Conservation (phyloP, 2,888 invertebrate genomes). For the Hypomecis punctinalis region DNA sequence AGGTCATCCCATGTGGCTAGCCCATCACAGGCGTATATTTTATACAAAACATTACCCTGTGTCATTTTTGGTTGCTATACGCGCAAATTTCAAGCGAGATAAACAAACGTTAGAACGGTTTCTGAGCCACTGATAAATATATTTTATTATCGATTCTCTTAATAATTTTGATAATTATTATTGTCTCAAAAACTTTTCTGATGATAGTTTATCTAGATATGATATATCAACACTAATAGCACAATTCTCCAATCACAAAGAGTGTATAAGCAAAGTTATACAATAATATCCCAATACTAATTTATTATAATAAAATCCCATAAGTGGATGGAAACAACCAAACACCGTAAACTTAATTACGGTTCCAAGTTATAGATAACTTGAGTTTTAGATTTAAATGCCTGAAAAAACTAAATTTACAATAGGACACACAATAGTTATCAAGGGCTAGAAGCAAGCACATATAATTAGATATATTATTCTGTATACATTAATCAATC, state of each 20-base stretch:
- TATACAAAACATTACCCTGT: constrained; percentile 73
- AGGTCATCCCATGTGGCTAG: constrained; percentile 50
- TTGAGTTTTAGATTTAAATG: constrained; percentile 47
- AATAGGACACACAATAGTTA: background rate
- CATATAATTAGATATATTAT: too few species aligned
- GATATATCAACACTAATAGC: constrained; percentile 33
- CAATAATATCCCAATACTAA: constrained; percentile 34
- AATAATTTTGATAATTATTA: background rate
- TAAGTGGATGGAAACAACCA: constrained; percentile 44
- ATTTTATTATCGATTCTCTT: background rate
- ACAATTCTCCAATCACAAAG: constrained; percentile 35
- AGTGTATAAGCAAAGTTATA: constrained; percentile 35
- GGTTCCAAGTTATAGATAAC: constrained; percentile 55
- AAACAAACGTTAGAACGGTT: constrained; percentile 17
- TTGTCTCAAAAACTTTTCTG: background rate
- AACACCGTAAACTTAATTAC: constrained; percentile 57
- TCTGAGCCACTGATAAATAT: constrained; percentile 14
- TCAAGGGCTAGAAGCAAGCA: constrained; percentile 13
- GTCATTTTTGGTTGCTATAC: constrained; percentile 52
- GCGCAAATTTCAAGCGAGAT: constrained; percentile 47
- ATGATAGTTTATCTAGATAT: constrained; percentile 28
- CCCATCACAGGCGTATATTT: constrained; percentile 72
- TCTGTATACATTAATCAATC: too few species aligned
- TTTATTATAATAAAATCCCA: background rate
- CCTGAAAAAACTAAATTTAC: constrained; percentile 13